A percentile compares a stretch with the other conserved stretches of the same genome.
Evolutionary conservation across 1,140 invertebrate species (phyloP).

Genomic region (Wiebesia pumilae): DNA sequence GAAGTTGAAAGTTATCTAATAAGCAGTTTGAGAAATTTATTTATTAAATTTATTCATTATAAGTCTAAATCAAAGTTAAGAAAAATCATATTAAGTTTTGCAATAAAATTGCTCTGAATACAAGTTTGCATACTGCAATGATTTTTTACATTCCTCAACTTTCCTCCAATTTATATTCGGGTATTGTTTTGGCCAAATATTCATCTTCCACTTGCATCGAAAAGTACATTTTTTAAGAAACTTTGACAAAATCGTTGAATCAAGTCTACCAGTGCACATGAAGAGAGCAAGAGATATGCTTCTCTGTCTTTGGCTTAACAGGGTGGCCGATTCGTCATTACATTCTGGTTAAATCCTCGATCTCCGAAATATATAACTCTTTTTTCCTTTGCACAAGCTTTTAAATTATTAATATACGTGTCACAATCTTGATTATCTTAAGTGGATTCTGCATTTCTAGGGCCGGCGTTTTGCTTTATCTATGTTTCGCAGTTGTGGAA

Average conservation of each 20-base stretch:
- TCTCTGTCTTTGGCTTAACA: neutral
- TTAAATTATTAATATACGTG: conserved; percentile 19
- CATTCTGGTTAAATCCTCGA: neutral
- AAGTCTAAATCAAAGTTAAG: neutral
- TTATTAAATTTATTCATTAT: too few relatives aligned
- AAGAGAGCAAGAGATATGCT: neutral
- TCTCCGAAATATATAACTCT: too few relatives aligned
- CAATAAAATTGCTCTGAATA: neutral
- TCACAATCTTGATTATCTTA: neutral
- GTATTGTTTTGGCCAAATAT: too few relatives aligned
- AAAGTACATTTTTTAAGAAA: too few relatives aligned
- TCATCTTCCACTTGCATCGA: too few relatives aligned
- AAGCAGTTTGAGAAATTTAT: too few relatives aligned
- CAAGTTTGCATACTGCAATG: neutral
- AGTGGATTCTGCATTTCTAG: neutral
- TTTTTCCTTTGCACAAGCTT: neutral
- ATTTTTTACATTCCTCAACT: neutral
- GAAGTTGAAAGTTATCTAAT: too few relatives aligned
- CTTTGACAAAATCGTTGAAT: neutral
- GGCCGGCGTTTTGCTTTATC: neutral
- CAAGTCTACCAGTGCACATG: neutral
- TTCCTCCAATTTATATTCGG: too few relatives aligned
- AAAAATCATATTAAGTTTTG: neutral
- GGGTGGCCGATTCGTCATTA: too few relatives aligned
- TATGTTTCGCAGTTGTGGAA: neutral